Conservation (phyloP, 2,113 vertebrate species). For the Puntigrus tetrazona region DNA sequence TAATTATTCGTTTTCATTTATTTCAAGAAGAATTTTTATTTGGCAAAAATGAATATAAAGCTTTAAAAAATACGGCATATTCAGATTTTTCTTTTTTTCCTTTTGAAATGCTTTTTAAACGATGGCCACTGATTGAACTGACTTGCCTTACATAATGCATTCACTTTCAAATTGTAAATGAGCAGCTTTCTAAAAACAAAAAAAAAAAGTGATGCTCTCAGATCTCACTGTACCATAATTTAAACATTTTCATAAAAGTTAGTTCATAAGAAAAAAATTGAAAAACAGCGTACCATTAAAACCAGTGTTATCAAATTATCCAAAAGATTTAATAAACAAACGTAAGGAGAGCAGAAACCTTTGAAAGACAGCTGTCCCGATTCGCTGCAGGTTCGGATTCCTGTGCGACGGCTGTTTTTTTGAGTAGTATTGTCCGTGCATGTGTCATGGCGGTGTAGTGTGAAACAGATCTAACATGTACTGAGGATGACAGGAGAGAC, state of each 20-base stretch:
- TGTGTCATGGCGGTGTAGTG: not conserved
- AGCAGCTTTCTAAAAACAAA: not conserved
- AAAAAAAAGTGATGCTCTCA: not conserved
- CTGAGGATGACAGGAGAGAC: constrained; percentile 40
- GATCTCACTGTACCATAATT: not conserved
- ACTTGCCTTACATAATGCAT: not conserved
- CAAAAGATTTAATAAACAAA: not conserved
- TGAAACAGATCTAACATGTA: constrained; percentile 17
- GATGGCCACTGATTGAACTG: not conserved
- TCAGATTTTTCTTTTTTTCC: not conserved
- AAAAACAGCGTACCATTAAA: too few relatives aligned
- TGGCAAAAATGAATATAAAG: not conserved
- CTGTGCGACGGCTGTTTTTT: not conserved
- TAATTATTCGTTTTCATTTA: too few relatives aligned
- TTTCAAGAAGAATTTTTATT: too few relatives aligned
- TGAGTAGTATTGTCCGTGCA: not conserved
- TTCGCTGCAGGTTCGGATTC: not conserved
- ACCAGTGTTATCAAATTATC: not conserved
- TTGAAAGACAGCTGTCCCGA: not conserved
- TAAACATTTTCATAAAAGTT: not conserved
- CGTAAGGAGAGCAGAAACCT: not conserved
- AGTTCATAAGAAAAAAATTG: not conserved
- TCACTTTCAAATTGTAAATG: not conserved
- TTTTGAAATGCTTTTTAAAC: not conserved
- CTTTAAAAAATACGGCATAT: not conserved